phyloP scores from a whole-genome alignment of 2,888 invertebrate genomes.

The Brenthis daphne region DNA sequence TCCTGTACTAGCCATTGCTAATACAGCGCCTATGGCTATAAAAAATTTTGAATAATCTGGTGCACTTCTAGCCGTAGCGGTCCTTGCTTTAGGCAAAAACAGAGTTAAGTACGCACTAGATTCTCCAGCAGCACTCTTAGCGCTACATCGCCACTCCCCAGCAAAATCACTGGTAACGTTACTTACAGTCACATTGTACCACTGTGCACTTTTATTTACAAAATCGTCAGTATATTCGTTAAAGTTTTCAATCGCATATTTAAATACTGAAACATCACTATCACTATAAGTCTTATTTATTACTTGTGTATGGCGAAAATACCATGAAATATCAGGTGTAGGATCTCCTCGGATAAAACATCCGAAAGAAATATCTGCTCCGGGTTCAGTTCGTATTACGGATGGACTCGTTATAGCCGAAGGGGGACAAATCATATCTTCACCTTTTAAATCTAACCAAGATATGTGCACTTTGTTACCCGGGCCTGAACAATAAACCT shows the following conservation, averaged over 20 bases:
- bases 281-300: slow-evolving; percentile 59
- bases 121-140: slow-evolving; percentile 85
- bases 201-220: slow-evolving; percentile 80
- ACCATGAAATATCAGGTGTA: slow-evolving; percentile 90
- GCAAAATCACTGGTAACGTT: slow-evolving; percentile 92
- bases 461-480: slow-evolving; percentile 83
- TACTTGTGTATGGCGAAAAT: slow-evolving; percentile 84
- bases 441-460: slow-evolving; percentile 88
- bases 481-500: slow-evolving; percentile 88
- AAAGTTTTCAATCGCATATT: slow-evolving; percentile 57
- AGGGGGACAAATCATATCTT: slow-evolving; percentile 92
- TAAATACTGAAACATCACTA: slow-evolving; percentile 64
- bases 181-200: slow-evolving; percentile 91
- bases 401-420: slow-evolving; percentile 83
- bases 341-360: slow-evolving; percentile 92
- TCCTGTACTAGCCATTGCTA: slow-evolving; percentile 85
- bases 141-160: slow-evolving; percentile 92
- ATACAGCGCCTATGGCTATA: slow-evolving; percentile 86
- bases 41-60: slow-evolving; percentile 88
- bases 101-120: slow-evolving; percentile 83
- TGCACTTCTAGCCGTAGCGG: slow-evolving; percentile 89
- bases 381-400: slow-evolving; percentile 87
- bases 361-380: slow-evolving; percentile 91
- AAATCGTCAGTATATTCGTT: slow-evolving; percentile 69
- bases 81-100: slow-evolving; percentile 81